These are phyloP conservation scores for Capreolus pygargus DNA, from an alignment of 2,113 vertebrate genomes.

Conservation along the genomic window DNA sequence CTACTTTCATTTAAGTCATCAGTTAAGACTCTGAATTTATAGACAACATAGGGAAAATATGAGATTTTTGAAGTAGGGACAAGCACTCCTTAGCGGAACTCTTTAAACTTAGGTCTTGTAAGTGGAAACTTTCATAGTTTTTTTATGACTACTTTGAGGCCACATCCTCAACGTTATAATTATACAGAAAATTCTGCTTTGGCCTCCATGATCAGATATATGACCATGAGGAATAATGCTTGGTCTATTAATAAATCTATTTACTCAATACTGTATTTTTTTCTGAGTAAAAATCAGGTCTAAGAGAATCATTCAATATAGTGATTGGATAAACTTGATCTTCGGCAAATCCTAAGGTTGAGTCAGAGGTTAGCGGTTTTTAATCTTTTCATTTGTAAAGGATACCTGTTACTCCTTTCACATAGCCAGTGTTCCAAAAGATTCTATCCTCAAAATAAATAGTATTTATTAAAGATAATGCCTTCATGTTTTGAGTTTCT, in stretches of 20 bases:
- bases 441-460: constrained; percentile 11
- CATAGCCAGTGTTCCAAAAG: neutral
- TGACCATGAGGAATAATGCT: neutral
- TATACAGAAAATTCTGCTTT: neutral
- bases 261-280: neutral
- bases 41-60: neutral
- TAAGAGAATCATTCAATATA: constrained; percentile 7
- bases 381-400: neutral
- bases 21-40: neutral
- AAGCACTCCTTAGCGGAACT: neutral
- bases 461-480: constrained; percentile 2
- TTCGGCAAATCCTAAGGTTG: neutral
- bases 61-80: neutral
- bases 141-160: neutral
- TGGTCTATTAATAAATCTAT: neutral
- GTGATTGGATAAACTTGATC: neutral
- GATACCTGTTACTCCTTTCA: neutral
- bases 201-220: neutral
- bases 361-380: neutral
- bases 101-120: neutral
- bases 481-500: constrained; percentile 1
- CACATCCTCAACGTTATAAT: neutral
- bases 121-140: neutral
- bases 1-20: neutral
- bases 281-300: neutral